These are phyloP conservation scores for Drosophila falleni DNA, from an alignment of 2,888 invertebrate genomes.

Conservation along the genomic window DNA sequence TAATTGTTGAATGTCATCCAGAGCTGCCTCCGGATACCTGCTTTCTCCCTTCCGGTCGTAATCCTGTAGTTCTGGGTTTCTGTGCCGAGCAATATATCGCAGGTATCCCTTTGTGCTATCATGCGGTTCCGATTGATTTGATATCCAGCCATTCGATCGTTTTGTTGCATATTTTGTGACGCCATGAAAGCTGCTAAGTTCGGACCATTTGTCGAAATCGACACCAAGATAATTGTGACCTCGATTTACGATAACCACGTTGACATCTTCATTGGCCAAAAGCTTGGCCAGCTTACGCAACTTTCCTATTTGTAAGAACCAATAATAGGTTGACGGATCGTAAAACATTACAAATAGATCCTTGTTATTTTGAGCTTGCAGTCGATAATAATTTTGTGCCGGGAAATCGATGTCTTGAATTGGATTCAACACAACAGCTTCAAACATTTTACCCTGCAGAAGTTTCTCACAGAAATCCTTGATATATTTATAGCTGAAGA, in stretches of 20 bases:
- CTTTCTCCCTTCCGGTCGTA: conserved; percentile 35
- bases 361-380: conserved; percentile 11
- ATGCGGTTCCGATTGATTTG: neutral
- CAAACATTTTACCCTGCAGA: conserved; percentile 32
- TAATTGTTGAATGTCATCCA: conserved; percentile 26
- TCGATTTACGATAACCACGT: conserved; percentile 5
- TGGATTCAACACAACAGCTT: conserved; percentile 34
- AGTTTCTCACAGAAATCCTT: conserved; percentile 54
- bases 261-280: conserved; percentile 2
- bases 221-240: conserved; percentile 16
- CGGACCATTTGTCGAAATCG: conserved; percentile 9
- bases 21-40: neutral
- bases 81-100: conserved; percentile 15
- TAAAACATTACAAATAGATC: conserved; percentile 52
- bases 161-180: conserved; percentile 10
- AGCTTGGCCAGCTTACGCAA: conserved; percentile 24
- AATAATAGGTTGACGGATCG: conserved; percentile 46
- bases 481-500: conserved; percentile 46
- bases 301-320: conserved; percentile 42
- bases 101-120: conserved; percentile 10
- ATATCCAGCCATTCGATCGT: conserved; percentile 14
- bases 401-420: conserved; percentile 7
- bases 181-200: conserved; percentile 19
- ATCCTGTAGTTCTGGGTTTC: conserved; percentile 32
- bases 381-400: conserved; percentile 38